Conservation (phyloP, 2,113 vertebrate genomes). For the Caretta caretta region DNA sequence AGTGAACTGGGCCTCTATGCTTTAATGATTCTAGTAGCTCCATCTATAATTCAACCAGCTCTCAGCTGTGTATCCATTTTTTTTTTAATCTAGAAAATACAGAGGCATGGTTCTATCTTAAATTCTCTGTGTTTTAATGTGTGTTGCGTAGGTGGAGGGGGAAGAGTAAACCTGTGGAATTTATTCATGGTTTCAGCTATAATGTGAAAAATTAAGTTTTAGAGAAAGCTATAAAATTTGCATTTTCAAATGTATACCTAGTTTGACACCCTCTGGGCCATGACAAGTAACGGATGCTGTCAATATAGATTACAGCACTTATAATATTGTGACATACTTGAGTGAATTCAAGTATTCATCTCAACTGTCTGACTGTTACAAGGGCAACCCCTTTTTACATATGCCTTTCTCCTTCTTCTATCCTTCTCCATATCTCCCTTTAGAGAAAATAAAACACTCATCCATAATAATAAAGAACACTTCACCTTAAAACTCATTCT, state of each 20-base stretch:
- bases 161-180: slow-evolving; percentile 27
- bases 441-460: background rate
- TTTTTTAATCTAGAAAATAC: background rate
- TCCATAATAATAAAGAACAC: background rate
- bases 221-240: slow-evolving; percentile 55
- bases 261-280: slow-evolving; percentile 44
- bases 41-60: background rate
- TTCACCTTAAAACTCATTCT: background rate
- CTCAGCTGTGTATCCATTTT: background rate
- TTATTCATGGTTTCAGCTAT: slow-evolving; percentile 51
- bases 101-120: background rate
- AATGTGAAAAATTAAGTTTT: slow-evolving; percentile 55
- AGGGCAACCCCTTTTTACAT: slow-evolving; percentile 9
- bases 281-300: slow-evolving; percentile 68
- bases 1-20: background rate
- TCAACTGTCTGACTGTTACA: slow-evolving; percentile 18
- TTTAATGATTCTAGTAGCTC: background rate
- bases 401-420: slow-evolving; percentile 10
- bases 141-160: background rate
- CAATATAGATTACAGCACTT: slow-evolving; percentile 61
- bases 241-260: slow-evolving; percentile 65
- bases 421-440: background rate
- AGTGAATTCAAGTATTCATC: slow-evolving; percentile 44
- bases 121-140: background rate
- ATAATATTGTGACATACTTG: slow-evolving; percentile 41